Percentiles rank a stretch among this genome's conserved stretches.
These are phyloP conservation scores for Antrozous pallidus DNA, from an alignment of 2,797 vertebrate genomes.

Conservation along the genomic window DNA sequence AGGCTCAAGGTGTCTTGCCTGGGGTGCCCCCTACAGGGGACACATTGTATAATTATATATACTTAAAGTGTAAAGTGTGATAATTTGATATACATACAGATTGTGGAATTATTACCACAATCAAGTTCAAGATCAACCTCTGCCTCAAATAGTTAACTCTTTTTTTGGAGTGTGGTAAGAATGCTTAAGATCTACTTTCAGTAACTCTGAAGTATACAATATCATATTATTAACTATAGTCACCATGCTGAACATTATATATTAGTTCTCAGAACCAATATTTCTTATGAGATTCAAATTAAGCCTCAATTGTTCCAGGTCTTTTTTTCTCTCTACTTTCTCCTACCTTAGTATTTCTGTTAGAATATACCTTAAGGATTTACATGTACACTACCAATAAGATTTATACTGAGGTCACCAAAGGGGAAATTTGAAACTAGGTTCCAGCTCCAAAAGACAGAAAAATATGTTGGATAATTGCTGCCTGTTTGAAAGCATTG, in stretches of 20 bases:
- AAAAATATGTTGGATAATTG: background rate
- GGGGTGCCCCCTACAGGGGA: no score
- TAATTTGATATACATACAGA: background rate
- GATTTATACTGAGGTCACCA: background rate
- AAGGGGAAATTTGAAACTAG: background rate
- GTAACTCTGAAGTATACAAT: background rate
- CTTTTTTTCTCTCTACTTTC: background rate
- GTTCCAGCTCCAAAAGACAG: background rate
- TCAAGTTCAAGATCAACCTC: background rate
- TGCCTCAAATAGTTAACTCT: background rate
- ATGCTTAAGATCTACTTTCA: background rate
- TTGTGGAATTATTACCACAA: background rate
- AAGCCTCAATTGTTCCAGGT: background rate
- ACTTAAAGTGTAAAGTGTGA: background rate
- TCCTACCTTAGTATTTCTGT: background rate
- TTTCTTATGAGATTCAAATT: background rate
- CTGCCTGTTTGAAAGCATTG: background rate
- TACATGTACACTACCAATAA: background rate
- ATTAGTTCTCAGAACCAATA: background rate
- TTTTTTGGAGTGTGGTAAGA: background rate
- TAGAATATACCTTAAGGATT: background rate
- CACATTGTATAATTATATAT: background rate
- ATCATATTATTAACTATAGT: background rate
- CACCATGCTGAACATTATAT: background rate
- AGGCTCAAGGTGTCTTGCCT: no score